Evolutionary conservation across 2,797 vertebrate species (phyloP), one percentile per base, ranked within the genome.

Genomic region (Acanthiza pusilla): DNA sequence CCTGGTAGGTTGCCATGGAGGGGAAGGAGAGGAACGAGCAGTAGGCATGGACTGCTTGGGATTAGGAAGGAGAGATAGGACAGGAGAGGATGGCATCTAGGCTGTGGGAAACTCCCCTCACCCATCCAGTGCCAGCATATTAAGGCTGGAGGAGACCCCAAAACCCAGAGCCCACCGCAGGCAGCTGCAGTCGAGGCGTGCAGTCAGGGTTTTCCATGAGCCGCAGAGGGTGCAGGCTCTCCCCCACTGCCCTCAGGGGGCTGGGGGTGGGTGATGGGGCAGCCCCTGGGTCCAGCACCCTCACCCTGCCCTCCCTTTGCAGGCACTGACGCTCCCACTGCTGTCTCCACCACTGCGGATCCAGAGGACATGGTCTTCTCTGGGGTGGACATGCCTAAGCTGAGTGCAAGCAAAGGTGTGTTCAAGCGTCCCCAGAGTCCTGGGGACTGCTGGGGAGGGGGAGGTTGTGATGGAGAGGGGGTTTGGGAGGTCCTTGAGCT

Each of bases 291-390:
- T 27, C 11, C 78, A 70, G 43, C 54, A 68, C 27, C 26, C 47
- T 78, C 3, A 4, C 22, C 42, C 82, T 77, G 50, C 71, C 27
- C 61, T 75, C 42, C 45, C 54, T 62, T 21, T 29, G 57, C 89
- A 95, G 94, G 3, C 5, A 4, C 18, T 15, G 8, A 26, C 19
- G 50, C 40, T 16, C 30, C 75, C 5, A 14, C 73, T 0, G 4
- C 65, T 60, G 14, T 40, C 2, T 1, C 47, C 25, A 2, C 32
- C 51, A 40, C 43, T 0, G 1, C 22, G 13, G 98, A 98, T 6
- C 16, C 55, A 0, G 98, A 98, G 38, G 97, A 98, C 8, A 68
- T 50, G 16, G 78, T 66, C 36, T 97, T 89, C 54, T 98, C 98
- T 0, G 97, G 98, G 43, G 86, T 96, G 65, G 97, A 95, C 1